Evolutionary conservation across 2,113 vertebrate species (phyloP), one percentile per base, ranked within the genome.

Genomic region (Archocentrus centrarchus): DNA sequence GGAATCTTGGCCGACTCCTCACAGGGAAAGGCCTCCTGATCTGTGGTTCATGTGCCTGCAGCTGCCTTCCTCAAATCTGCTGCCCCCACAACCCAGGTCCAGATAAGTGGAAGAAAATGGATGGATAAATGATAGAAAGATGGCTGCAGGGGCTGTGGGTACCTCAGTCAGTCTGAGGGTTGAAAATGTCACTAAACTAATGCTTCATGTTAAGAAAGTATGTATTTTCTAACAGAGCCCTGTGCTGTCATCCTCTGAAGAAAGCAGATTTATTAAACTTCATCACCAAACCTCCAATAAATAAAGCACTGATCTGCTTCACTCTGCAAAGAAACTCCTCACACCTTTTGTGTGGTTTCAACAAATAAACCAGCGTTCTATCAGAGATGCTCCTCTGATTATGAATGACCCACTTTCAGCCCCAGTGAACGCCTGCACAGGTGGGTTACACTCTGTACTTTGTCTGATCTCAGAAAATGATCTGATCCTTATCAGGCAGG

Each of bases 321-420:
- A 75, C 24, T 10, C 15, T 37, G 17, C 30, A 17, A 24, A n/a
- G 6, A 76, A 32, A 3, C 7, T 68, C 6, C 17, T 1, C 11
- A 32, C 18, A 17, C 50, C 15, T 78, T 63, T 11, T 7, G 20
- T 59, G 20, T 59, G 47, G 73, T 37, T 58, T 70, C 47, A 59
- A 30, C 7, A 68, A 30, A 66, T 57, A 75, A 61, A 37, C 1
- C 35, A 2, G 2, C 13, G 39, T 73, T 75, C 88, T 83, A 68
- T 22, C 84, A 88, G 3, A 53, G 20, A 44, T 58, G 70, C 86
- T 88, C 77, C 24, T 82, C 44, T 81, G 27, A 41, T n/a, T 58
- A 9, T n/a, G 6, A 85, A 11, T 88, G 90, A 91, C 91, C 88
- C 64, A 77, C 6, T 92, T 94, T 79, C 41, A 57, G 27, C 3